These are phyloP conservation scores for Oithona nana DNA, from an alignment of 2,888 invertebrate genomes.

Conservation along the genomic window DNA sequence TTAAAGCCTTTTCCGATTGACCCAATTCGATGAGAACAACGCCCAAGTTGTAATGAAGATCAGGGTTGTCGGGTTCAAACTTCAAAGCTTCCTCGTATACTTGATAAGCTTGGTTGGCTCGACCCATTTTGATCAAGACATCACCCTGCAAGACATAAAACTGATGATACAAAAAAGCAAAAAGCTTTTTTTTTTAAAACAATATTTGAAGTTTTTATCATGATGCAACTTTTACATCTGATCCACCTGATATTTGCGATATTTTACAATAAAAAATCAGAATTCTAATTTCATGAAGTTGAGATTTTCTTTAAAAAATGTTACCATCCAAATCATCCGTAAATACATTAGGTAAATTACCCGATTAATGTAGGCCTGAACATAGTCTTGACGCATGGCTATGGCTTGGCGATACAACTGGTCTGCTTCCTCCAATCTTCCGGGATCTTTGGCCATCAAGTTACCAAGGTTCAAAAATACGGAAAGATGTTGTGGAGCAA, in stretches of 20 bases:
- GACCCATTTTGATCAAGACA: slow-evolving; percentile 79
- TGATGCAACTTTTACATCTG: no score
- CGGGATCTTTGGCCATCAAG: slow-evolving; percentile 76
- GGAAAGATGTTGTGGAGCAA: slow-evolving; percentile 86
- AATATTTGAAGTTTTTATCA: no score
- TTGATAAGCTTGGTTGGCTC: slow-evolving; percentile 5
- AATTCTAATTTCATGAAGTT: no score
- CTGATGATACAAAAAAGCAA: no score
- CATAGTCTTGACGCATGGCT: slow-evolving; percentile 88
- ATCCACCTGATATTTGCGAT: no score
- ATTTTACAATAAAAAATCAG: no score
- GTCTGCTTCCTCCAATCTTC: slow-evolving; percentile 80
- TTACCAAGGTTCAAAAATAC: slow-evolving; percentile 88
- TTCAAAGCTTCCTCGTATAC: slow-evolving; percentile 79
- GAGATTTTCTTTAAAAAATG: no score
- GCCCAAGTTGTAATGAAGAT: slow-evolving; percentile 83
- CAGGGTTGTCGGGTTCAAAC: slow-evolving; percentile 81
- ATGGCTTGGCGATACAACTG: slow-evolving; percentile 76
- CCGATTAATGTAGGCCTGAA: slow-evolving; percentile 30
- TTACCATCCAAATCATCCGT: background rate
- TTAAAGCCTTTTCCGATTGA: slow-evolving; percentile 69
- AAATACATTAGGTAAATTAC: background rate
- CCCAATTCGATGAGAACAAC: slow-evolving; percentile 84
- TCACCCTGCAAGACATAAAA: slow-evolving; percentile 94
- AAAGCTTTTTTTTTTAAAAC: no score